A percentile compares a stretch with the other conserved stretches of the same genome.
Conservation (phyloP, 2,888 invertebrate genomes). For the Marasmarcha lunaedactyla region DNA sequence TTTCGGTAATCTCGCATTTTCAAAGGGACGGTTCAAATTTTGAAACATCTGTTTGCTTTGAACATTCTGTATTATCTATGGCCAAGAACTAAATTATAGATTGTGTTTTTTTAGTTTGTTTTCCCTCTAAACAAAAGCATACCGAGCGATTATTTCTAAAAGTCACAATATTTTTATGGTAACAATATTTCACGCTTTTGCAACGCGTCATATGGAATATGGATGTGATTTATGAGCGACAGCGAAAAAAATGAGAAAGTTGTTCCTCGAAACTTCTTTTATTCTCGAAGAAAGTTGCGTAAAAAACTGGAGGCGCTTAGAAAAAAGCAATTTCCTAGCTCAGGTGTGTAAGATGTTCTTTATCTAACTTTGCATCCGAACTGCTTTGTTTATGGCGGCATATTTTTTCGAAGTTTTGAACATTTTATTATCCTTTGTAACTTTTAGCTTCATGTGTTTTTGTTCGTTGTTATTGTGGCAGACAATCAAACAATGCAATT, state of each 20-base stretch:
- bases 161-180: slow-evolving; percentile 26
- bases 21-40: slow-evolving; percentile 25
- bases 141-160: slow-evolving; percentile 23
- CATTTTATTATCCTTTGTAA: slow-evolving; percentile 62
- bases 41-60: slow-evolving; percentile 20
- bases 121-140: slow-evolving; percentile 32
- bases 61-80: not conserved
- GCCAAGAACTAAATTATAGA: no score
- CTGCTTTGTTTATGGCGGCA: slow-evolving; percentile 63
- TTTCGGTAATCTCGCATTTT: slow-evolving; percentile 35
- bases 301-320: slow-evolving; percentile 66
- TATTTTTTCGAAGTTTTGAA: slow-evolving; percentile 66
- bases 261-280: slow-evolving; percentile 63
- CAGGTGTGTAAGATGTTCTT: slow-evolving; percentile 71
- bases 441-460: slow-evolving; percentile 17
- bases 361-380: slow-evolving; percentile 71
- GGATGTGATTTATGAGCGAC: slow-evolving; percentile 47
- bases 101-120: no score
- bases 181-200: slow-evolving; percentile 60
- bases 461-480: slow-evolving; percentile 40
- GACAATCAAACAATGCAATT: slow-evolving; percentile 21
- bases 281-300: slow-evolving; percentile 65
- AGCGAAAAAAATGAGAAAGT: slow-evolving; percentile 52
- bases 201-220: slow-evolving; percentile 39
- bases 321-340: slow-evolving; percentile 71